A percentile compares a stretch with the other conserved stretches of the same genome.
Conservation (phyloP, 1,140 invertebrate species). For the Conopomorpha cramerella region DNA sequence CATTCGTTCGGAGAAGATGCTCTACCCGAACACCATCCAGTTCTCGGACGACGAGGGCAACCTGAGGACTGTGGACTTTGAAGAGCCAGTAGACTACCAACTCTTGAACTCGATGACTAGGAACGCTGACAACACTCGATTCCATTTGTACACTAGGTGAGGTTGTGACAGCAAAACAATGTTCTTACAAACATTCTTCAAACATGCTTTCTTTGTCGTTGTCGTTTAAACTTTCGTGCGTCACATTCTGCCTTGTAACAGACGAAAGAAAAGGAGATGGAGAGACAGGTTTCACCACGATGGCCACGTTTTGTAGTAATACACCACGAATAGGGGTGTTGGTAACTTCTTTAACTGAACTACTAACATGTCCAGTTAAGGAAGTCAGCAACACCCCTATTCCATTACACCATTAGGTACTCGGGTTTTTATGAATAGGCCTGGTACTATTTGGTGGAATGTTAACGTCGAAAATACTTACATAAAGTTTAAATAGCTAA, state of each 20-base stretch:
- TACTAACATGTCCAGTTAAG: too few relatives aligned
- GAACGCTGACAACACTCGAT: constrained; percentile 24
- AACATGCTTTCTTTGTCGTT: background rate
- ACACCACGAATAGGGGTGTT: background rate
- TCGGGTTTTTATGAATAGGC: too few relatives aligned
- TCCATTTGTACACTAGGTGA: constrained; percentile 34
- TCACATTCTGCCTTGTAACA: too few relatives aligned
- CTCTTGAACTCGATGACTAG: constrained; percentile 14
- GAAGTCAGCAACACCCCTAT: too few relatives aligned
- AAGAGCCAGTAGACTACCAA: constrained; percentile 17
- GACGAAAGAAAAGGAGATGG: too few relatives aligned
- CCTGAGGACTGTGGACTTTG: constrained; percentile 22
- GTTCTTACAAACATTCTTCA: background rate
- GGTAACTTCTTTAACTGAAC: background rate
- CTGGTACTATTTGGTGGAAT: too few relatives aligned
- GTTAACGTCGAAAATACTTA: too few relatives aligned
- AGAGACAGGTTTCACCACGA: too few relatives aligned
- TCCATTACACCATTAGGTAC: too few relatives aligned
- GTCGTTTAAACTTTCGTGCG: too few relatives aligned
- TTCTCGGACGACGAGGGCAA: constrained; percentile 22
- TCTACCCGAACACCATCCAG: constrained; percentile 19
- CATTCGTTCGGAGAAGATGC: background rate
- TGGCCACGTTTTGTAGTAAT: background rate
- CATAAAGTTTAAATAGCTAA: too few relatives aligned
- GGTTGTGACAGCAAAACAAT: background rate